These are phyloP conservation scores for Siderastrea siderea DNA, from an alignment of 92 coral and sea anemone species.

Conservation along the genomic window DNA sequence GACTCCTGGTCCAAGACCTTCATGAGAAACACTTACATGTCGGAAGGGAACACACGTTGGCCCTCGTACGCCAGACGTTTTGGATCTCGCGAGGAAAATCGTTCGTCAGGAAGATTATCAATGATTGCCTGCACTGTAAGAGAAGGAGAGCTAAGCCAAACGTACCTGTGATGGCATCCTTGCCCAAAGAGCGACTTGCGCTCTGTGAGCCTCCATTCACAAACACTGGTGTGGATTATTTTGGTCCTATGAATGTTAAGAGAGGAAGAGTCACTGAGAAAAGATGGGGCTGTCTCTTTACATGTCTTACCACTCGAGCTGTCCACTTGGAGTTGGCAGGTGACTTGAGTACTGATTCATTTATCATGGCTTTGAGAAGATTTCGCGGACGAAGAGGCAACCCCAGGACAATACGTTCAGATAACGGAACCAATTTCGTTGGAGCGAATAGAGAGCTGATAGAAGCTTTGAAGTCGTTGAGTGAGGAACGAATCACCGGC, in stretches of 20 bases:
- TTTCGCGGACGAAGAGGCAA: conserved; percentile 32
- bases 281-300: conserved; percentile 60
- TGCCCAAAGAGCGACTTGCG: too few species aligned
- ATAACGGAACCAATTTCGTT: too few species aligned
- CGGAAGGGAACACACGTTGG: conserved; percentile 27
- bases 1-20: conserved; percentile 18
- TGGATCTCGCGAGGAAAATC: conserved; percentile 18
- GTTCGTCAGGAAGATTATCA: too few species aligned
- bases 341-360: conserved; percentile 49
- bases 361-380: conserved; percentile 47
- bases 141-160: too few species aligned
- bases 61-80: conserved; percentile 35
- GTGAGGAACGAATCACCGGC: too few species aligned
- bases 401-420: too few species aligned
- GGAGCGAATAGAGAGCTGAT: too few species aligned
- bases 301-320: conserved; percentile 54
- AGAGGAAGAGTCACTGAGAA: conserved; percentile 51
- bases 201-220: too few species aligned
- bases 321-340: conserved; percentile 62
- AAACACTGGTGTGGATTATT: too few species aligned
- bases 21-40: conserved; percentile 21
- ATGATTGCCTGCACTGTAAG: too few species aligned
- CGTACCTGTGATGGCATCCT: too few species aligned
- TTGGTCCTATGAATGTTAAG: conserved; percentile 52
- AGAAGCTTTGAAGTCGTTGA: too few species aligned